phyloP scores from a whole-genome alignment of 2,888 invertebrate species.

The Cephalotes varians region DNA sequence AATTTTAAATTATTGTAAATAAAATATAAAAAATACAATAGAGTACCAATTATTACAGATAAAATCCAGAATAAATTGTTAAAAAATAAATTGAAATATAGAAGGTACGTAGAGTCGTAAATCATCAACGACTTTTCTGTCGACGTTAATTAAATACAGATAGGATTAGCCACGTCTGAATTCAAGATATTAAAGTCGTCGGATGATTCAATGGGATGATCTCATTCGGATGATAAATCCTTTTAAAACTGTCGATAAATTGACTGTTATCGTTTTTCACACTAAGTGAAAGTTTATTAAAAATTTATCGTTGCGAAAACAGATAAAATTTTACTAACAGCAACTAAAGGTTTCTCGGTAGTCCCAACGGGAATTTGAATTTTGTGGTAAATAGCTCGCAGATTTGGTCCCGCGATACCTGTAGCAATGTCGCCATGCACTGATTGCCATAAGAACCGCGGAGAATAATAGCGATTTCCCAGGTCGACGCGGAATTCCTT shows the following conservation, averaged over 20 bases:
- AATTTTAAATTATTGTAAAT: too few relatives aligned
- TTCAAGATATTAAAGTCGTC: not conserved
- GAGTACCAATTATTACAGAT: not conserved
- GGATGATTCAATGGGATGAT: constrained; percentile 32
- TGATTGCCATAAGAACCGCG: constrained; percentile 73
- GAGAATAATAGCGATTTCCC: constrained; percentile 71
- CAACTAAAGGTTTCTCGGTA: not conserved
- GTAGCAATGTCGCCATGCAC: constrained; percentile 57
- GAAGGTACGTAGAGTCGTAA: not conserved
- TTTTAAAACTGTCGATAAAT: not conserved
- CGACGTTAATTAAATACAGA: constrained; percentile 14
- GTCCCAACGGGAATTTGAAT: constrained; percentile 62
- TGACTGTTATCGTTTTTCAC: not conserved
- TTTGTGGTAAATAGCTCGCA: constrained; percentile 63
- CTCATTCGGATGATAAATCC: constrained; percentile 29
- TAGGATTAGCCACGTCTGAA: constrained; percentile 16
- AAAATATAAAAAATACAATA: too few relatives aligned
- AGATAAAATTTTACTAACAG: not conserved
- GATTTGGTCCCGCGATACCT: constrained; percentile 72
- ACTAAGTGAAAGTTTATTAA: not conserved
- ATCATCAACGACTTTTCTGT: constrained; percentile 13
- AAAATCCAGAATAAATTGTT: not conserved
- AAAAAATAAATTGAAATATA: not conserved
- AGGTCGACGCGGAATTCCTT: constrained; percentile 65
- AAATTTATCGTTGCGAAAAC: not conserved